Percentiles rank a stretch among this genome's conserved stretches.
These are phyloP conservation scores for Conus betulinus DNA, from an alignment of 1,140 invertebrate species.

Conservation along the genomic window DNA sequence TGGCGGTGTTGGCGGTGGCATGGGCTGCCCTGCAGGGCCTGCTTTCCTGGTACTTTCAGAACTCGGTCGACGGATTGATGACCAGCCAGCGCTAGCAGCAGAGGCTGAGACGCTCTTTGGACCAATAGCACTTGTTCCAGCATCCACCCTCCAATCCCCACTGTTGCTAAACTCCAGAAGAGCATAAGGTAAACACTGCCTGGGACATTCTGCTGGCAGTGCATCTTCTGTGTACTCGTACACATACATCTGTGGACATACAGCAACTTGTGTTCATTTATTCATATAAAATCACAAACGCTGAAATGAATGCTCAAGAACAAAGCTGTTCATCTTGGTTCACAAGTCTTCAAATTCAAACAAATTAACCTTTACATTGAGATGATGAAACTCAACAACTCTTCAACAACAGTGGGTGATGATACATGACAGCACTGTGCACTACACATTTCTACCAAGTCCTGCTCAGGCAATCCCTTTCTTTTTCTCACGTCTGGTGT, in stretches of 20 bases:
- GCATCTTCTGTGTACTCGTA: slow-evolving; percentile 63
- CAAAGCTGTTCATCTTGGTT: too few species aligned
- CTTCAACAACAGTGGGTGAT: too few species aligned
- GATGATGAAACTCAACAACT: too few species aligned
- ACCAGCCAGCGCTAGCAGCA: slow-evolving; percentile 21
- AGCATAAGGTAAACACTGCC: slow-evolving; percentile 60
- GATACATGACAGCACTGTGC: too few species aligned
- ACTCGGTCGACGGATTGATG: not conserved
- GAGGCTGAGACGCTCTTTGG: slow-evolving; percentile 13
- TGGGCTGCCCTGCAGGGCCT: not conserved
- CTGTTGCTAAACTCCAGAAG: slow-evolving; percentile 47
- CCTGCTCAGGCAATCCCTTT: too few species aligned
- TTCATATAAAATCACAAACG: too few species aligned
- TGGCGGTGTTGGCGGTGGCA: not conserved
- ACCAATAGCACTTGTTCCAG: too few species aligned
- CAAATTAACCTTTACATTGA: too few species aligned
- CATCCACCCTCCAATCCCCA: not conserved
- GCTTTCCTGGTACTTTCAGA: not conserved
- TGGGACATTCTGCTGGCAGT: slow-evolving; percentile 48
- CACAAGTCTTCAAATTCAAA: too few species aligned
- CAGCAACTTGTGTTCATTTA: not conserved
- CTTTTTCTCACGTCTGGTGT: too few species aligned
- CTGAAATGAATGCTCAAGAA: too few species aligned
- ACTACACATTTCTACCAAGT: too few species aligned
- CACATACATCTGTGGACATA: slow-evolving; percentile 56